These are phyloP conservation scores for Meta bourneti DNA, from an alignment of 2,888 invertebrate genomes.

Conservation along the genomic window DNA sequence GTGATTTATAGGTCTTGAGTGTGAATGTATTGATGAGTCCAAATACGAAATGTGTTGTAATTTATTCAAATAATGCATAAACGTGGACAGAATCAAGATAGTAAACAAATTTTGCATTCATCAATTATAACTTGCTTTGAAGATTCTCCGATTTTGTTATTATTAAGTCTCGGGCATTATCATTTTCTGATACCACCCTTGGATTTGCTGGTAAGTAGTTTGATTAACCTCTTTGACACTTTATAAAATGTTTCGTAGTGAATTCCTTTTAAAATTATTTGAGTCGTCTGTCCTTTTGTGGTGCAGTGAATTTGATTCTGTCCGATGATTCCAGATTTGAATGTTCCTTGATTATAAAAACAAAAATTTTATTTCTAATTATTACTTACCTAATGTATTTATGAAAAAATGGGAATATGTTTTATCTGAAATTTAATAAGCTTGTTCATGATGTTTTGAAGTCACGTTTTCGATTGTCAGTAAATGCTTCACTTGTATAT, in stretches of 20 bases:
- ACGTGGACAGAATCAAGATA: slow-evolving; percentile 13
- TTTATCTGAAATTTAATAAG: no score
- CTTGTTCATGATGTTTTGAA: no score
- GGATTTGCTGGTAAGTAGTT: not conserved
- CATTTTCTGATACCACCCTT: not conserved
- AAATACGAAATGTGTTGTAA: slow-evolving; percentile 4
- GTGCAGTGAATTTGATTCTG: no score
- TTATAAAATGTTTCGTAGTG: not conserved
- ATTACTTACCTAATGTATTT: no score
- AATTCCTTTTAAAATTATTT: no score
- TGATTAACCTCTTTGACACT: not conserved
- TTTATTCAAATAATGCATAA: slow-evolving; percentile 11
- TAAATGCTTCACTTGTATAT: no score
- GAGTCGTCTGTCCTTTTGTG: no score
- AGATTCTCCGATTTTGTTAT: not conserved
- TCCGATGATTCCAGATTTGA: no score
- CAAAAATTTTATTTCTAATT: no score
- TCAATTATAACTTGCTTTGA: not conserved
- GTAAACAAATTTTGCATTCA: not conserved
- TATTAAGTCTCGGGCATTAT: not conserved
- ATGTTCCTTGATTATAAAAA: no score
- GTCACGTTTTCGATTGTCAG: no score
- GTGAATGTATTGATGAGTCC: not conserved
- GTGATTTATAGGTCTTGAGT: not conserved
- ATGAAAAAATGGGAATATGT: no score